A percentile compares a stretch with the other conserved stretches of the same genome.
Conservation (phyloP, 2,797 vertebrate genomes). For the Oreochromis grahami region DNA sequence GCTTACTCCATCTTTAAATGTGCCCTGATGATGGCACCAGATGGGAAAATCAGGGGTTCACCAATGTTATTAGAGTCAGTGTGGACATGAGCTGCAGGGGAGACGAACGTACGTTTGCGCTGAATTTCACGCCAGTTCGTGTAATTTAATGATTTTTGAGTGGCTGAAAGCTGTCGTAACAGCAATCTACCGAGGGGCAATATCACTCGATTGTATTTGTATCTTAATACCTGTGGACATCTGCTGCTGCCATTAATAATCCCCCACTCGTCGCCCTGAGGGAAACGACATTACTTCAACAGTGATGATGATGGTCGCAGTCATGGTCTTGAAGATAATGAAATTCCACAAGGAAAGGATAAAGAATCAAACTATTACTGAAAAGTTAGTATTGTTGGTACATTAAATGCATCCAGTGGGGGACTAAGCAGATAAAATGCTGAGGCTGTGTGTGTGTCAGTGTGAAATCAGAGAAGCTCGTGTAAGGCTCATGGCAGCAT, state of each 20-base stretch:
- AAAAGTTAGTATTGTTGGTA: background rate
- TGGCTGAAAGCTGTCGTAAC: background rate
- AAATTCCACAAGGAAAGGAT: background rate
- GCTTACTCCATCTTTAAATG: background rate
- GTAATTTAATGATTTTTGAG: background rate
- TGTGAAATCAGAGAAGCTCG: background rate
- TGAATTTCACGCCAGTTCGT: background rate
- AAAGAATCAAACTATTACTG: background rate
- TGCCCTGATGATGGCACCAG: background rate
- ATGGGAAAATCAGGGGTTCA: background rate
- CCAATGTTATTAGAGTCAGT: background rate
- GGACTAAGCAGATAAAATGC: background rate
- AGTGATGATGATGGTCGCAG: background rate
- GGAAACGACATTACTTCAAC: background rate
- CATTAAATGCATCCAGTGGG: background rate
- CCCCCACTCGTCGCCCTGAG: background rate
- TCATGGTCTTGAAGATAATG: constrained; percentile 4
- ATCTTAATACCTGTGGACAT: background rate
- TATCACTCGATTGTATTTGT: background rate
- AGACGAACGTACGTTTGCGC: background rate
- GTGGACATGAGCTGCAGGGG: background rate
- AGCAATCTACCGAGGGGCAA: background rate
- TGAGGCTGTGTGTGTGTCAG: background rate
- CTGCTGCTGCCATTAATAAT: constrained; percentile 18
- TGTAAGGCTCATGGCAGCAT: constrained; percentile 22